These are phyloP conservation scores for Cheilosia grossa DNA, from an alignment of 2,888 invertebrate genomes.

Conservation along the genomic window DNA sequence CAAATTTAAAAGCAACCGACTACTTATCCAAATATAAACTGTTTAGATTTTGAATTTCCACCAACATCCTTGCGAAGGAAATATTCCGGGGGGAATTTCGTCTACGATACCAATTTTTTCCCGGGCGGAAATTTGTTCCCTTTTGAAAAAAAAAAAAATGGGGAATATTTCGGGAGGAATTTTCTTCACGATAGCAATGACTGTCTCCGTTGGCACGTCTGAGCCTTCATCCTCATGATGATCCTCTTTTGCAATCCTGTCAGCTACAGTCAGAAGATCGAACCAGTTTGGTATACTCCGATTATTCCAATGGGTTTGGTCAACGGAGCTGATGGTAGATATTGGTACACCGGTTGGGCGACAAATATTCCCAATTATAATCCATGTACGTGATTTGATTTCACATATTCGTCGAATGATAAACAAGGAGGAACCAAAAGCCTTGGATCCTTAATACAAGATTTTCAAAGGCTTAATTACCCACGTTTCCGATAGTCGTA, in stretches of 20 bases:
- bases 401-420: slow-evolving; percentile 92
- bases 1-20: no score
- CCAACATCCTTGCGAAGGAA: no score
- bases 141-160: no score
- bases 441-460: no score
- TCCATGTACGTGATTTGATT: slow-evolving; percentile 93
- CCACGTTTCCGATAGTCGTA: slow-evolving; percentile 87
- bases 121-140: no score
- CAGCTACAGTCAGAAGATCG: slow-evolving; percentile 93
- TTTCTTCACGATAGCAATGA: slow-evolving; percentile 38
- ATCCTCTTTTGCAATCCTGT: slow-evolving; percentile 92
- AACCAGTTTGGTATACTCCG: slow-evolving; percentile 97
- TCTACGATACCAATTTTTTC: no score
- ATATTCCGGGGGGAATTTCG: no score
- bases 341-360: slow-evolving; percentile 99
- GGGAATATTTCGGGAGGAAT: no score
- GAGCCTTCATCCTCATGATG: slow-evolving; percentile 95
- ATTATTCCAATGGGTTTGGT: slow-evolving; percentile 98
- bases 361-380: slow-evolving; percentile 98
- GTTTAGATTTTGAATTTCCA: no score
- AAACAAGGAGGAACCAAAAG: slow-evolving; percentile 89
- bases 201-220: slow-evolving; percentile 92
- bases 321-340: slow-evolving; percentile 97
- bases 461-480: slow-evolving; percentile 94
- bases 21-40: no score